Base-by-base conservation (phyloP, 2,113 vertebrate genomes). In the Thinocorus orbignyianus region DNA sequence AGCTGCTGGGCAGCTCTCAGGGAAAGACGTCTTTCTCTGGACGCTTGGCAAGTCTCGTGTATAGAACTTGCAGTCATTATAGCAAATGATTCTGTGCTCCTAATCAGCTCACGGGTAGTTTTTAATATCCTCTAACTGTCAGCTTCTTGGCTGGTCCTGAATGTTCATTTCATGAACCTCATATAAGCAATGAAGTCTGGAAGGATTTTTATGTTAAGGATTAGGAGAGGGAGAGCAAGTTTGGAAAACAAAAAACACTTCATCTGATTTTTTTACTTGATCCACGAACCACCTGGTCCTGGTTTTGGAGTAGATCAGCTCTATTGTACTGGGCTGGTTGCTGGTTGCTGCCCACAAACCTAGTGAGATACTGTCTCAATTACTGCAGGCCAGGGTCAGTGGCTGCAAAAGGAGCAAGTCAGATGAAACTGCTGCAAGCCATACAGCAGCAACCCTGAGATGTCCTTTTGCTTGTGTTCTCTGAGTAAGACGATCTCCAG, bases 1-100 rank as follows among this genome's bases (percentile, higher is more conserved):
- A 73, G n/a, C 41, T n/a, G 61, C 68, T 69, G 49, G 37, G 18
- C 0, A 1, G 35, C 17, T 42, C 37, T 35, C 0, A 0, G 11
- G 57, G 65, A 69, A 48, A 46, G 33, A 10, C 42, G 65, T 4
- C 5, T 13, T 37, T 69, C 66, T 19, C 72, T 86, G 42, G 24
- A 17, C 39, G 39, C 60, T 64, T 70, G 83, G 55, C 42, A 24
- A 48, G n/a, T 17, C 48, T 28, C 48, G 54, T 0, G 1, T 25
- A 48, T 35, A 23, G 46, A 46, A 65, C 26, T 23, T n/a, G 42
- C 42, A 41, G 39, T 64, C 61, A 64, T 80, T 54, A 48, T 6
- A 81, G 57, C 26, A 65, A 66, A 76, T 33, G 24, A 74, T 69
- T 74, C 55, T 51, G 66, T 37, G 14, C 41, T 61, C 22, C 76